These are phyloP conservation scores for Poeciliopsis paucimaculata DNA, from an alignment of 2,797 vertebrate genomes.

Conservation along the genomic window DNA sequence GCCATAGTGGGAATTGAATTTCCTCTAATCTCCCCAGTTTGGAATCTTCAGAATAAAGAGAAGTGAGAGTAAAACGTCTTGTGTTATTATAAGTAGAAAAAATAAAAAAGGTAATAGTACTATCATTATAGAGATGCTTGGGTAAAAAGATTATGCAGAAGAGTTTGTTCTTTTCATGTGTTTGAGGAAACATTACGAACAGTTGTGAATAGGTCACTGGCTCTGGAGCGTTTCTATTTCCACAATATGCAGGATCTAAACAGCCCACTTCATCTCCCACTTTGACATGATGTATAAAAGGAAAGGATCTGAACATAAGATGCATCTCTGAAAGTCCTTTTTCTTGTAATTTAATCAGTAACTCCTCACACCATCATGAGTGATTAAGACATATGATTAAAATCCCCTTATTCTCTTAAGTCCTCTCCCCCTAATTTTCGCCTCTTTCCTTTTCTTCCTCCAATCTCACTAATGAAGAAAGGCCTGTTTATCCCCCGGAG, in stretches of 20 bases:
- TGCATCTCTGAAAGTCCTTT: conserved; percentile 26
- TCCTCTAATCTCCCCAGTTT: not conserved
- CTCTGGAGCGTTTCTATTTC: conserved; percentile 21
- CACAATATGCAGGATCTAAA: conserved; percentile 25
- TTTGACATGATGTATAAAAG: conserved; percentile 35
- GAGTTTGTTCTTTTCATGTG: conserved; percentile 2
- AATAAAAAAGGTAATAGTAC: not conserved
- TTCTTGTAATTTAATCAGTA: conserved; percentile 53
- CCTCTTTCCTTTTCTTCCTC: conserved; percentile 32
- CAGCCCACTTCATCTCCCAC: conserved; percentile 21
- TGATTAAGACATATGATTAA: conserved; percentile 62
- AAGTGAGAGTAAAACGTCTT: not conserved
- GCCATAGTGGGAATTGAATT: not conserved
- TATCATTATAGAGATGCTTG: not conserved
- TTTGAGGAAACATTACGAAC: conserved; percentile 1
- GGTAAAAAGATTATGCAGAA: conserved; percentile 3
- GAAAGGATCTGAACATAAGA: conserved; percentile 42
- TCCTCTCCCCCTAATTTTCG: conserved; percentile 37
- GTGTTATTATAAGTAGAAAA: not conserved
- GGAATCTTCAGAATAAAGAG: not conserved
- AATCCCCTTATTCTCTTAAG: conserved; percentile 61
- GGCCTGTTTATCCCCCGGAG: conserved; percentile 64
- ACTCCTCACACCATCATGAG: conserved; percentile 45
- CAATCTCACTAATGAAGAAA: conserved; percentile 64
- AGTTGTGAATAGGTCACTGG: conserved; percentile 15